Evolutionary conservation across 2,797 vertebrate genomes (phyloP).

Genomic region (Sciurus vulgaris): DNA sequence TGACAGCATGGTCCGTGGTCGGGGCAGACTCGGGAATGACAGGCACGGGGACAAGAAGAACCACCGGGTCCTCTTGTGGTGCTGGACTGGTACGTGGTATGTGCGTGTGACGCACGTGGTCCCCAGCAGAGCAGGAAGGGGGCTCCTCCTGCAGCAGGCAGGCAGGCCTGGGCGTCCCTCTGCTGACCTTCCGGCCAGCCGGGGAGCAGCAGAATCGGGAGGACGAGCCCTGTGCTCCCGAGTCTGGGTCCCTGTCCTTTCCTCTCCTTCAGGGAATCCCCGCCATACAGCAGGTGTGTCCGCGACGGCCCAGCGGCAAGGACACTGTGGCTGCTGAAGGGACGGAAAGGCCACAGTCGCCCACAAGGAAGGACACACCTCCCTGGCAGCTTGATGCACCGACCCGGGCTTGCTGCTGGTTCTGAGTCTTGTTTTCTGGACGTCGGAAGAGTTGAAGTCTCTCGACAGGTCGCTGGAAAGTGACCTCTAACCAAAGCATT

Average conservation of each 20-base stretch:
- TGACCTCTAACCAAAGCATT: neutral
- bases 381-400: neutral
- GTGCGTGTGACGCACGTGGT: too few species aligned
- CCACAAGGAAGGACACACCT: rapidly evolving
- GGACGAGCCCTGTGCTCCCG: neutral
- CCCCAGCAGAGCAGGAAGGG: too few species aligned
- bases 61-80: too few species aligned
- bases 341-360: neutral
- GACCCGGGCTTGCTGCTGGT: neutral
- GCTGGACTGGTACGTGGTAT: neutral
- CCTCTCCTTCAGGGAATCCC: neutral
- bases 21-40: rapidly evolving
- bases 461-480: neutral
- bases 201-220: neutral
- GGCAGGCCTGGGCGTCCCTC: too few species aligned
- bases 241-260: rapidly evolving
- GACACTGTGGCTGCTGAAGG: neutral
- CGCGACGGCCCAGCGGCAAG: neutral
- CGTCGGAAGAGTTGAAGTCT: neutral
- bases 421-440: neutral
- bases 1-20: neutral
- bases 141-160: too few species aligned
- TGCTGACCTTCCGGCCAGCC: neutral
- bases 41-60: too few species aligned
- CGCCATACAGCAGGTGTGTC: rapidly evolving